Evolutionary conservation across 2,113 vertebrate genomes (phyloP), one percentile per base, ranked within the genome.

Genomic region (Pterocles gutturalis): DNA sequence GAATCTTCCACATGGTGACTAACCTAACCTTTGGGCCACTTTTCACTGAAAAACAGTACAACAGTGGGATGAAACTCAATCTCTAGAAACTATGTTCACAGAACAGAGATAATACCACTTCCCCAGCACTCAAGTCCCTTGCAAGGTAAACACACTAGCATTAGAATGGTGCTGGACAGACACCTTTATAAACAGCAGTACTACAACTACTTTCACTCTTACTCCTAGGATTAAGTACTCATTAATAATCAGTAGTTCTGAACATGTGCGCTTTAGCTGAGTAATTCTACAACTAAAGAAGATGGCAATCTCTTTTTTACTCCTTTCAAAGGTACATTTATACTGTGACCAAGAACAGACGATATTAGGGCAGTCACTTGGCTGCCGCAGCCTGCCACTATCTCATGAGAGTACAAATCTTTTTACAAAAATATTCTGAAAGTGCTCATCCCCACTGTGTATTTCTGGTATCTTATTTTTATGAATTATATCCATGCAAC

Each of bases 161-260:
- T 58, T 12, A 55, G 53, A 69, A 69, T 0, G 1, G 26, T 76
- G 45, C 22, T 77, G 14, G 15, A 29, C 41, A 66, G 54, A 45
- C 64, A 49, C 2, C 1, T 51, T 46, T 57, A 51, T 34, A 45
- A 79, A 49, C 0, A 0, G 26, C 16, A 72, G 38, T 25, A 48
- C 1, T 1, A 78, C 34, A 93, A 65, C 19, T 36, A 28, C 25
- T 76, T 85, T 60, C 54, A 61, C 25, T 57, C 33, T 89, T 79
- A 83, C 28, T 65, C 15, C 64, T 72, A 65, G 18, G 31, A 88
- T 25, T 36, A 89, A 72, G 53, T 45, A 45, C 19, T 14, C 15
- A 20, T 38, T 76, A 76, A 36, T 60, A 43, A 85, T 54, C 34
- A 51, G 31, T 45, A 36, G 34, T 77, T 84, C 48, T 36, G 61